Evolutionary conservation across 64 coral and sea anemone species (phyloP), one percentile per base, ranked within the genome.

Genomic region (Porites lutea): DNA sequence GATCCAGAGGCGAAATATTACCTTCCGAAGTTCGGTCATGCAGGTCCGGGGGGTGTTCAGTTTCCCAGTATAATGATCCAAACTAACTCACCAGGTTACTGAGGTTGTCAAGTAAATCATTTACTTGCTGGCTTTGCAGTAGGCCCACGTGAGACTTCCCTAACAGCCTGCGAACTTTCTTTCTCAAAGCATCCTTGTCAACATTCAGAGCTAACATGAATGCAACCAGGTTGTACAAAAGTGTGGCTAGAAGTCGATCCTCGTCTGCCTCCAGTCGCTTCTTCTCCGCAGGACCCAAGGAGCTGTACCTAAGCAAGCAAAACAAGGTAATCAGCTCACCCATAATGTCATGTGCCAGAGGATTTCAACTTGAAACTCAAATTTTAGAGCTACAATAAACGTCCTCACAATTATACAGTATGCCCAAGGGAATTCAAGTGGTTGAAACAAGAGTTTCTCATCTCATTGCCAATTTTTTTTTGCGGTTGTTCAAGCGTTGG

Each of bases 61-160:
- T 44, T 8, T 23, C 12, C 4, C 8, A 72, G 21, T 21, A 72
- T 72, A 43, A 13, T 74, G 27, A 22, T 8, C 7, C 43, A 37
- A 47, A 11, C 55, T 53, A 37, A 87, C 96, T 98, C 82, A 98
- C 96, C 48, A 98, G 27, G 47, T 92, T 95, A 2, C 93, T 19
- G 10, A 98, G 66, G 55, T 98, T 95, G 51, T 92, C 93, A 19
- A 98, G 66, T 14, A 98, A 90, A 49, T 93, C 93, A 45, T 95
- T 95, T 11, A 98, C 83, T 76, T 88, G 90, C 54, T 98, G 96
- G 64, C 96, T 94, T 13, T 98, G 93, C 46, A 83, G 14, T 8
- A 98, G 60, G n/a, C 96, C 96, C 82, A 98, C 95, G 87, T 98
- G 96, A 4, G 96, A 91, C 58, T 98, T 98, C 27, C 96, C 96